These are phyloP conservation scores for Zaprionus camerounensis DNA, from an alignment of 1,140 invertebrate species.

Conservation along the genomic window DNA sequence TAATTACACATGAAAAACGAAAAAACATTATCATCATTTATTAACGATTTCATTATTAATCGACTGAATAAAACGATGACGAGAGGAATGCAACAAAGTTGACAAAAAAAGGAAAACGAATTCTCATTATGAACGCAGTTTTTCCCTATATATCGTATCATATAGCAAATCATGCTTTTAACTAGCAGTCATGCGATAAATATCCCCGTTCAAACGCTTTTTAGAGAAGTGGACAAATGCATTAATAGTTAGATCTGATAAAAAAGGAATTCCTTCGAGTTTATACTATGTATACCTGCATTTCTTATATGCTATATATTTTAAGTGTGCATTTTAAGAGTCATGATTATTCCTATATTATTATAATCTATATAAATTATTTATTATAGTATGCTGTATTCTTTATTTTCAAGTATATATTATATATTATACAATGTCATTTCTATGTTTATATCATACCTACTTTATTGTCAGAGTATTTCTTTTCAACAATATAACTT, in stretches of 20 bases:
- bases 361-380: too few species aligned
- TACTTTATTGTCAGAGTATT: background rate
- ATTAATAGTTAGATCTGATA: background rate
- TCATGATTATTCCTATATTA: too few species aligned
- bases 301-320: too few species aligned
- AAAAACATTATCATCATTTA: conserved; percentile 23
- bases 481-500: background rate
- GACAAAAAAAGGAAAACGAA: background rate
- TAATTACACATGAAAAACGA: conserved; percentile 22
- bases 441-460: too few species aligned
- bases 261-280: too few species aligned
- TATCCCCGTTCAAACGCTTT: background rate
- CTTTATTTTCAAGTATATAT: too few species aligned
- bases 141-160: background rate
- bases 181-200: background rate
- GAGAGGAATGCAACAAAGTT: conserved; percentile 31
- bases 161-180: conserved; percentile 34
- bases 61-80: conserved; percentile 31
- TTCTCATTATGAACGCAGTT: conserved; percentile 25
- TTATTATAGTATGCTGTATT: too few species aligned
- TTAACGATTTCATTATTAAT: conserved; percentile 53
- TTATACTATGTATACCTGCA: too few species aligned
- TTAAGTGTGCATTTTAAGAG: too few species aligned
- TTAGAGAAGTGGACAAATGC: background rate
- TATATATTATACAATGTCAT: too few species aligned